Percentiles rank a stretch among this genome's conserved stretches.
Evolutionary conservation across 2,113 vertebrate species (phyloP).

Genomic region (Clarias macrocephalus): DNA sequence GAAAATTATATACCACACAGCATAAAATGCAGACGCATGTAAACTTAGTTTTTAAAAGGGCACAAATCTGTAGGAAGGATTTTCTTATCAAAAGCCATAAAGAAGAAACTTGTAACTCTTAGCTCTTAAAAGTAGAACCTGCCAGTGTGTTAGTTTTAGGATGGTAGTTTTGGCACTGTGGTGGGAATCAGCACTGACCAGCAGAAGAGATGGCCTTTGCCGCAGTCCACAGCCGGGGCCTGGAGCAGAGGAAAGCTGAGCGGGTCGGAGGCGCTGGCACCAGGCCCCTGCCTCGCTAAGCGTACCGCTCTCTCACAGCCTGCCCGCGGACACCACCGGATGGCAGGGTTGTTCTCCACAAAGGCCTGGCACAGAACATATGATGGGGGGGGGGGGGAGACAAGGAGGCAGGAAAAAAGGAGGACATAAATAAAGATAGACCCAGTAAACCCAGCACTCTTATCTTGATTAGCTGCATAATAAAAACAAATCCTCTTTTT

Average conservation of each 20-base stretch:
- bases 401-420: background rate
- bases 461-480: background rate
- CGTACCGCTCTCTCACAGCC: conserved; percentile 95
- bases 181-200: conserved; percentile 79
- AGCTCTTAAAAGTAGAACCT: background rate
- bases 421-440: background rate
- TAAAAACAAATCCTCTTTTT: background rate
- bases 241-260: conserved; percentile 88
- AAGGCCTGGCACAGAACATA: conserved; percentile 80
- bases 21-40: background rate
- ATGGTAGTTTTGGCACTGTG: background rate
- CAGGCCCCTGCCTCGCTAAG: conserved; percentile 84
- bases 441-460: background rate
- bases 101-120: background rate
- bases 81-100: background rate
- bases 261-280: conserved; percentile 79
- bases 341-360: conserved; percentile 98
- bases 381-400: background rate
- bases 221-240: conserved; percentile 96
- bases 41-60: background rate
- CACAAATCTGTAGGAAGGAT: background rate
- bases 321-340: conserved; percentile 94
- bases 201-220: conserved; percentile 97
- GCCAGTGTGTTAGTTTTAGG: background rate
- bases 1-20: conserved; percentile 14